phyloP scores from a whole-genome alignment of 2,797 vertebrate genomes.

The Premnoplex brunnescens region DNA sequence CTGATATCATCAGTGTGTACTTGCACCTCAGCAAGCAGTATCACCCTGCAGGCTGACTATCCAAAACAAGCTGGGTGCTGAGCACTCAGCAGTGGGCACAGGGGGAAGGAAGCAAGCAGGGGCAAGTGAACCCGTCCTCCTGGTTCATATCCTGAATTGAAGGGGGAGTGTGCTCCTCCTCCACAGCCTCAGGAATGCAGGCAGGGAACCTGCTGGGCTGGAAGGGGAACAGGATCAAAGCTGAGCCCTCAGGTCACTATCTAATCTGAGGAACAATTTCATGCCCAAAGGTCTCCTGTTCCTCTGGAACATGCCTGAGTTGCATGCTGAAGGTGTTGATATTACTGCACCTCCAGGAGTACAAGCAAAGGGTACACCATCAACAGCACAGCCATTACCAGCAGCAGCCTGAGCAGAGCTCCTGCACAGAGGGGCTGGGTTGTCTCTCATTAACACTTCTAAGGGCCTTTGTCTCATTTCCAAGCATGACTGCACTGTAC shows the following conservation, averaged over 20 bases:
- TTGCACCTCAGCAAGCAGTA: background rate
- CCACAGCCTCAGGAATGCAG: background rate
- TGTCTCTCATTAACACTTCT: background rate
- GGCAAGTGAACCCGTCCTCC: background rate
- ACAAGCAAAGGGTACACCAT: background rate
- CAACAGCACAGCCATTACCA: background rate
- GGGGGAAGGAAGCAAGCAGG: background rate
- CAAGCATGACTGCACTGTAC: background rate
- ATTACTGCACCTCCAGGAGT: background rate
- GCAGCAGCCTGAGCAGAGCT: background rate
- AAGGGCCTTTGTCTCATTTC: background rate
- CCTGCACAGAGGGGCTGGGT: background rate
- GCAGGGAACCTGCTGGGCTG: background rate
- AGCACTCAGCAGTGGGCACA: background rate
- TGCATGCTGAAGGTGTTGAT: background rate
- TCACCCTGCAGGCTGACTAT: background rate
- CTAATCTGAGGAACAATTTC: background rate
- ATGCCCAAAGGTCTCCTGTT: background rate
- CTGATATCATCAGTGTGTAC: background rate
- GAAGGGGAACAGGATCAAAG: background rate
- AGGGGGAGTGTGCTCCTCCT: accelerated
- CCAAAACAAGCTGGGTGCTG: background rate
- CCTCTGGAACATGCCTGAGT: background rate
- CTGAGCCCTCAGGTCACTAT: background rate
- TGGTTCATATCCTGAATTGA: accelerated